Percentiles rank a stretch among this genome's conserved stretches.
Conservation (phyloP, 2,797 vertebrate genomes). For the Tokudaia tokunoshimensis region DNA sequence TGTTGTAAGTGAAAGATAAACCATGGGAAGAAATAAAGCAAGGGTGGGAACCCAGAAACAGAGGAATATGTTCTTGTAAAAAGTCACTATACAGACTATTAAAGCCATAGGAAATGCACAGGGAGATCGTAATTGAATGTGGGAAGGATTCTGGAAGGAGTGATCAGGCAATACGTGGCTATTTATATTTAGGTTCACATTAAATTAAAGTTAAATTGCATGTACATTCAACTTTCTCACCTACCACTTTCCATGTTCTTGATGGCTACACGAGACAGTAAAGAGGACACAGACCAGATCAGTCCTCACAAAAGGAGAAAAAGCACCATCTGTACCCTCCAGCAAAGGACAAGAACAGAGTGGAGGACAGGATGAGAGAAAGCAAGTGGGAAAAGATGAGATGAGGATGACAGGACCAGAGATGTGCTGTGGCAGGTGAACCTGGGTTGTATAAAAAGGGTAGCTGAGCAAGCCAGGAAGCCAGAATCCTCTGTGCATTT, state of each 20-base stretch:
- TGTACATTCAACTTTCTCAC: background rate
- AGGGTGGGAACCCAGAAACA: background rate
- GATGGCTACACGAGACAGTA: background rate
- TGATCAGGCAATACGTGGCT: background rate
- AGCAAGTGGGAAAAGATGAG: background rate
- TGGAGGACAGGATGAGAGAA: background rate
- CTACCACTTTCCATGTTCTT: background rate
- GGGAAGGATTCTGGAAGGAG: background rate
- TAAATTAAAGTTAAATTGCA: background rate
- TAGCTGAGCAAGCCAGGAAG: background rate
- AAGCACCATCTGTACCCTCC: background rate
- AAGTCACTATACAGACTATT: background rate
- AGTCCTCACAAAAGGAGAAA: background rate
- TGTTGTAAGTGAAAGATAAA: background rate
- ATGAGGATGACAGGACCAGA: background rate
- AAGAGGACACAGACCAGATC: background rate
- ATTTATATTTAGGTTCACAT: background rate
- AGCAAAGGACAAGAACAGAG: background rate
- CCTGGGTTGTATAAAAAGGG: background rate
- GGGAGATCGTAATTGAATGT: too few species aligned
- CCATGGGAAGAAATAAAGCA: background rate
- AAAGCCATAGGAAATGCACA: background rate
- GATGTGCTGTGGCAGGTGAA: too few species aligned
- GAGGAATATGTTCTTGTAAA: background rate
- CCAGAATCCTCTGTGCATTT: background rate